phyloP scores from a whole-genome alignment of 2,113 vertebrate species.

The Peromyscus maniculatus region DNA sequence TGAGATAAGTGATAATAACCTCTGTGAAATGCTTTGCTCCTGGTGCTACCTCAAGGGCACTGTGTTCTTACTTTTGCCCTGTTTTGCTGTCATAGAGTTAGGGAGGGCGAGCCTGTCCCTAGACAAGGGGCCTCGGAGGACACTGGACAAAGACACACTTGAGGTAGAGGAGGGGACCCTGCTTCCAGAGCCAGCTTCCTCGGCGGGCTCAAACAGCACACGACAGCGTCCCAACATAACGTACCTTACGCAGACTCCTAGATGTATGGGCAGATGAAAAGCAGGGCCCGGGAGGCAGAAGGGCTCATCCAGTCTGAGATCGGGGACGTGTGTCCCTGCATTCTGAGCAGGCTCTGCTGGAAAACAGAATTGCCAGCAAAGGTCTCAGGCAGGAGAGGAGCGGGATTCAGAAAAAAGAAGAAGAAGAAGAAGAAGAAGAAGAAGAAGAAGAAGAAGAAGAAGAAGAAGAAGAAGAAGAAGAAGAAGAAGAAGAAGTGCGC shows the following conservation, averaged over 20 bases:
- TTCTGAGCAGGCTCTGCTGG: not conserved
- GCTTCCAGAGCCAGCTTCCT: not conserved
- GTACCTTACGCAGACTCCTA: not conserved
- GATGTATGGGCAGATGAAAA: fast-evolving
- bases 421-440: no score
- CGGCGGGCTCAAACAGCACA: not conserved
- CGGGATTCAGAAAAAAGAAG: not conserved
- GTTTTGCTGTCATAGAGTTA: not conserved
- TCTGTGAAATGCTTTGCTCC: not conserved
- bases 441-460: no score
- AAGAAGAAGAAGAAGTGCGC: no score
- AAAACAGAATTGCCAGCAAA: not conserved
- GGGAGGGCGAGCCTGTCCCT: not conserved
- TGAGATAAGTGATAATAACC: not conserved
- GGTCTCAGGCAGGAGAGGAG: not conserved
- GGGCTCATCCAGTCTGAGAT: not conserved
- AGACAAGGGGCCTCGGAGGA: not conserved
- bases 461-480: no score
- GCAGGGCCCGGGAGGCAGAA: not conserved
- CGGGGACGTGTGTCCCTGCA: not conserved
- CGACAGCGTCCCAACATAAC: no score
- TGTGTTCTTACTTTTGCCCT: not conserved
- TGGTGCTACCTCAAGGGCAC: not conserved
- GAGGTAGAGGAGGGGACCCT: not conserved
- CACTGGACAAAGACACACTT: not conserved